phyloP scores from a whole-genome alignment of 2,888 invertebrate genomes.

The Ophioninae sp. region DNA sequence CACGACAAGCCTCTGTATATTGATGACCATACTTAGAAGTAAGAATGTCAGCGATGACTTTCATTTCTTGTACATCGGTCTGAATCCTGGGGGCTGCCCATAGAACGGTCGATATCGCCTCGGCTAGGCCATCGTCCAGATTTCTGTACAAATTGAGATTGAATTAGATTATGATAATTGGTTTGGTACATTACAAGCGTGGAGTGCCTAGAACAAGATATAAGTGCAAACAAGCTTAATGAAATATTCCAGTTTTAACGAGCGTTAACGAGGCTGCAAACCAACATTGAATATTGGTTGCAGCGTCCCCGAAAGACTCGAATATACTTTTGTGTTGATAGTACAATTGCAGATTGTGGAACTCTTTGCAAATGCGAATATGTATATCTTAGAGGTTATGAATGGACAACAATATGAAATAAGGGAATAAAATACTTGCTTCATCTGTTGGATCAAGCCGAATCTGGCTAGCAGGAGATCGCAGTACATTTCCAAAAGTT shows the following conservation, averaged over 20 bases:
- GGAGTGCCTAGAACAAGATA: too few species aligned
- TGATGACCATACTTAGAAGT: slow-evolving; percentile 96
- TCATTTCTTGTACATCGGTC: slow-evolving; percentile 89
- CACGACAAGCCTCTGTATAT: slow-evolving; percentile 94
- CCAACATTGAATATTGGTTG: too few species aligned
- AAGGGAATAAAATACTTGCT: slow-evolving; percentile 82
- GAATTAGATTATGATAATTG: too few species aligned
- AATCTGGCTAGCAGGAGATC: slow-evolving; percentile 97
- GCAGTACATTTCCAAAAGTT: slow-evolving; percentile 99
- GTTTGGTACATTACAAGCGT: too few species aligned
- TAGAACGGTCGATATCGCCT: slow-evolving; percentile 96
- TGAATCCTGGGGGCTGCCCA: slow-evolving; percentile 98
- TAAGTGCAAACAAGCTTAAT: too few species aligned
- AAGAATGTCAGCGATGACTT: slow-evolving; percentile 93
- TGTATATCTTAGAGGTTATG: too few species aligned
- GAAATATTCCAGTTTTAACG: too few species aligned
- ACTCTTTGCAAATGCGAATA: too few species aligned
- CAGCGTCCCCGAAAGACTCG: too few species aligned
- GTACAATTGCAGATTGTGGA: too few species aligned
- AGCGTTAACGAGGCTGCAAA: too few species aligned
- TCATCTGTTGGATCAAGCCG: slow-evolving; percentile 98
- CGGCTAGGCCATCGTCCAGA: slow-evolving; percentile 96
- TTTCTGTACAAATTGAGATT: slow-evolving; percentile 80
- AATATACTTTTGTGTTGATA: too few species aligned
- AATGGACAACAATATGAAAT: slow-evolving; percentile 8